Conservation (phyloP, 2,113 vertebrate genomes). For the Archilochus colubris region DNA sequence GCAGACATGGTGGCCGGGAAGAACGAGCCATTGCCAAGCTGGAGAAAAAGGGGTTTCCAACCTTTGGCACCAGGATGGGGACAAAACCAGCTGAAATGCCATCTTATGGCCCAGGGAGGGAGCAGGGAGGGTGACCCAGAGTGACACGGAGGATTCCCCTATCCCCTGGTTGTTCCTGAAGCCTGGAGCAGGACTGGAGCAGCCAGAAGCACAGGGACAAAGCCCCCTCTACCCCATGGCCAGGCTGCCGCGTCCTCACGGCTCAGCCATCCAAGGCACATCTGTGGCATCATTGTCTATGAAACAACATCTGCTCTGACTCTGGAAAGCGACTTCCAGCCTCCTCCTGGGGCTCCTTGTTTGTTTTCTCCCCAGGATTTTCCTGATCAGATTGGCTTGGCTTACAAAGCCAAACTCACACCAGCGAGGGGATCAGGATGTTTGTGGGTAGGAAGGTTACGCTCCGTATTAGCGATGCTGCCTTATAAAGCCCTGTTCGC, state of each 20-base stretch:
- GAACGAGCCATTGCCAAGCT: not conserved
- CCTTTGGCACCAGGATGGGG: not conserved
- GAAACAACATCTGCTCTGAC: slow-evolving; percentile 36
- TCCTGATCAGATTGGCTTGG: slow-evolving; percentile 47
- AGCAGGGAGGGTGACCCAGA: not conserved
- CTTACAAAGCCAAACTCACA: slow-evolving; percentile 39
- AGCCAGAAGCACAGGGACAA: fast-evolving
- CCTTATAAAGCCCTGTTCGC: slow-evolving; percentile 47
- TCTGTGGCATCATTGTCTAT: slow-evolving; percentile 36
- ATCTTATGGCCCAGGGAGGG: not conserved
- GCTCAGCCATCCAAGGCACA: not conserved
- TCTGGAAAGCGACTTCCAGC: not conserved
- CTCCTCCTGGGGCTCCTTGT: not conserved
- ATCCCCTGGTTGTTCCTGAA: not conserved
- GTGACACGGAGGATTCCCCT: not conserved
- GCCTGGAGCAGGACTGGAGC: not conserved
- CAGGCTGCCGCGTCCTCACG: not conserved
- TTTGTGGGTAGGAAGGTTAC: slow-evolving; percentile 23
- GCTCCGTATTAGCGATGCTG: slow-evolving; percentile 21
- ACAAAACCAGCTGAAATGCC: slow-evolving; percentile 26
- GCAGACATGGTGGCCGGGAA: not conserved
- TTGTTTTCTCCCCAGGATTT: slow-evolving; percentile 57
- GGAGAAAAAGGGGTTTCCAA: not conserved
- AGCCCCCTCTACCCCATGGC: not conserved
- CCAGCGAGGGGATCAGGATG: slow-evolving; percentile 38